Evolutionary conservation across 2,797 vertebrate species (phyloP), one percentile per base, ranked within the genome.

Genomic region (Eleutherodactylus coqui): DNA sequence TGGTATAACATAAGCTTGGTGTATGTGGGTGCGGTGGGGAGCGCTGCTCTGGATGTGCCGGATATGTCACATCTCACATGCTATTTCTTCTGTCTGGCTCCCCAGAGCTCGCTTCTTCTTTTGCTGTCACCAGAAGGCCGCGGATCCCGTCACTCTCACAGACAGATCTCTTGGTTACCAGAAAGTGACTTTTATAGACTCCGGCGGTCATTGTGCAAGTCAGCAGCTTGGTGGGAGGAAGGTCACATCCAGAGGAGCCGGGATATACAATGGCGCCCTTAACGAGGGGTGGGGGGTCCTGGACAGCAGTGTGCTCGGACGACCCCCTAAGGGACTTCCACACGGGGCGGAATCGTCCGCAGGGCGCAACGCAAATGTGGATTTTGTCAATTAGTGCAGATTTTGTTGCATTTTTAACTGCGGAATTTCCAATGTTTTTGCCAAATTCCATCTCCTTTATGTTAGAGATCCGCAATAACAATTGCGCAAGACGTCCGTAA

Each of bases 151-250:
- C 67, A n/a, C 36, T 41, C 62, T 29, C 21, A 14, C 67, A 41
- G 67, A 70, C 64, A 13, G 49, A 70, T 85, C 70, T 85, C 67
- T 70, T 41, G 36, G 38, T 38, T 70, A 14, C 67, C n/a, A 38
- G 36, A 70, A 70, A 70, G 67, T 70, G 67, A 70, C 67, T 41
- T 70, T 41, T 70, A 34, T 67, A 43, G 67, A 70, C 67, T 70
- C 10, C 36, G 11, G 21, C 43, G 67, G 67, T 70, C 67, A 70
- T n/a, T 70, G 67, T 70, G 67, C 67, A 13, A 70, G 67, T 70
- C 67, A 41, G 67, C 67, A 70, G 19, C 36, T 70, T 41, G 8
- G 4, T 24, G 21, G 62, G 53, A 34, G 32, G 62, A 67, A 70
- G 67, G 67, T 70, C 67, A 70, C 36, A n/a, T 41, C 4, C 29